Percentiles rank a stretch among this genome's conserved stretches.
Evolutionary conservation across 2,113 vertebrate genomes (phyloP).

Genomic region (Thunnus maccoyii): DNA sequence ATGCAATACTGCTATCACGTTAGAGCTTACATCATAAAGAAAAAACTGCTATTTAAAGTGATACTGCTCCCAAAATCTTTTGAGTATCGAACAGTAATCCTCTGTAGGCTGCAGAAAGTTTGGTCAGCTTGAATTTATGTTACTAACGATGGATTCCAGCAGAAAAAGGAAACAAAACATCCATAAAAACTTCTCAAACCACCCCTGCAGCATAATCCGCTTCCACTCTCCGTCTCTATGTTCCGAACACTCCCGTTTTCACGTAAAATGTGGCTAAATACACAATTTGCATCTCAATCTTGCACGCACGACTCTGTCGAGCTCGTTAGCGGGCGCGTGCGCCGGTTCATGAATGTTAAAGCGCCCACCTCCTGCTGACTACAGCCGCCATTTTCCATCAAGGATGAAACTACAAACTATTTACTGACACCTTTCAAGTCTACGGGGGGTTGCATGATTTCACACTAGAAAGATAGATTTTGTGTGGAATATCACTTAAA

Average conservation of each 20-base stretch:
- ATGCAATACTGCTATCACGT: constrained; percentile 56
- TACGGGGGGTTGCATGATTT: constrained; percentile 10
- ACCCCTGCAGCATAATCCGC: not conserved
- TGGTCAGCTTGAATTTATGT: not conserved
- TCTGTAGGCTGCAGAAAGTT: constrained; percentile 13
- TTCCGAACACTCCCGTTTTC: constrained; percentile 5
- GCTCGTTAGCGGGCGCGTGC: constrained; percentile 28
- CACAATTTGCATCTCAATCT: not conserved
- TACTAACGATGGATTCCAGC: not conserved
- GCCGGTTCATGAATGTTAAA: constrained; percentile 24
- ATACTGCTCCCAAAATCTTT: constrained; percentile 40
- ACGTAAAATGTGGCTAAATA: constrained; percentile 5
- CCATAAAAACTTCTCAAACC: not conserved
- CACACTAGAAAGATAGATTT: not conserved
- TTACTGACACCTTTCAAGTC: constrained; percentile 17
- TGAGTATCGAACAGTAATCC: constrained; percentile 32
- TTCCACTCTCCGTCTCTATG: constrained; percentile 12
- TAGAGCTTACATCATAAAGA: constrained; percentile 52
- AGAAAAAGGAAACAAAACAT: not conserved
- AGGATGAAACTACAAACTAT: constrained; percentile 30
- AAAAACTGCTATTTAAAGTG: constrained; percentile 53
- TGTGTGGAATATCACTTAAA: constrained; percentile 9
- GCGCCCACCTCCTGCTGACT: constrained; percentile 15
- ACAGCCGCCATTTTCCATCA: constrained; percentile 15
- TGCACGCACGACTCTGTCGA: not conserved